Evolutionary conservation across 2,888 invertebrate genomes (phyloP).

Genomic region (Pseudolycoriella hygida): DNA sequence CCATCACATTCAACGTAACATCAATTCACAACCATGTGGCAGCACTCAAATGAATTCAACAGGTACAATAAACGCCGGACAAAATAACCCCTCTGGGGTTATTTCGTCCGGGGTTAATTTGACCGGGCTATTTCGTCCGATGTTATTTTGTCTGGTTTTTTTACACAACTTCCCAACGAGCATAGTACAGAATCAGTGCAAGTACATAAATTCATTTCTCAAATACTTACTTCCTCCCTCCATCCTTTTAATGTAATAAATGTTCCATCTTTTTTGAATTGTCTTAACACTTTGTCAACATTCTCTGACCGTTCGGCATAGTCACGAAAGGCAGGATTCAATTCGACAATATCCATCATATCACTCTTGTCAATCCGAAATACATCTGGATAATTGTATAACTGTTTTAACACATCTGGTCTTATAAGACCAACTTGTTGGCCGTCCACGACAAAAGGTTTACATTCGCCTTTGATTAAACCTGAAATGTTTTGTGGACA

Average conservation of each 20-base stretch:
- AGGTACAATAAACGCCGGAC: too few species aligned
- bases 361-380: conserved; percentile 27
- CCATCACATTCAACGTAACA: too few species aligned
- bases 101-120: too few species aligned
- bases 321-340: conserved; percentile 75
- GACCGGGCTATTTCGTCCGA: too few species aligned
- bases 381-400: conserved; percentile 68
- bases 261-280: conserved; percentile 54
- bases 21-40: too few species aligned
- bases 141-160: too few species aligned
- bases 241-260: conserved; percentile 76
- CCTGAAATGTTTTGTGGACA: too few species aligned
- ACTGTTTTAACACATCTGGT: conserved; percentile 65
- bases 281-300: conserved; percentile 61
- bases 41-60: too few species aligned
- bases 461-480: conserved; percentile 57
- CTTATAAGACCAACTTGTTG: conserved; percentile 78
- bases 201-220: too few species aligned
- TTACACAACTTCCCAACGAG: too few species aligned
- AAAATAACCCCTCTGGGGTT: too few species aligned
- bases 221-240: conserved; percentile 64
- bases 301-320: conserved; percentile 63
- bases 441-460: conserved; percentile 75
- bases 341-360: conserved; percentile 43
- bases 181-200: too few species aligned